Evolutionary conservation across 2,113 vertebrate genomes (phyloP), one percentile per base, ranked within the genome.

Genomic region (Lepisosteus oculatus): DNA sequence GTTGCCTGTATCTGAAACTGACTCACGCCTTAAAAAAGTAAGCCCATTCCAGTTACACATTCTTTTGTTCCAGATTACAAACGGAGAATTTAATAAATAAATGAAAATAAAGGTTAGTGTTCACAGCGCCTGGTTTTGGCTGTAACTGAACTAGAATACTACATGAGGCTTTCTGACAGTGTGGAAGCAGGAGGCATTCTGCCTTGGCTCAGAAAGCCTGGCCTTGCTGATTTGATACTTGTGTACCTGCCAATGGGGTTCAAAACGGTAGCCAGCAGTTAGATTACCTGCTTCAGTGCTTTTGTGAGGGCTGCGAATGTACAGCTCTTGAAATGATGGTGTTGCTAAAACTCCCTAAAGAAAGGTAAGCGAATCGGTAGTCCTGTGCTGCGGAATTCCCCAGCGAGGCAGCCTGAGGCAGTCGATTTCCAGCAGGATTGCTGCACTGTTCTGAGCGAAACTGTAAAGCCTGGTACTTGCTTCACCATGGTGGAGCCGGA

Each of bases 401-500:
- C 11, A 15, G 11, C 43, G 43, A 8, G 8, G 5, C 6, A 17
- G 55, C 65, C 8, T 44, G 42, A 61, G 43, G 57, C 54, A 55
- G 51, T 5, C 12, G 5, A 29, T 29, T 8, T 17, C 51, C 51
- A 41, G 47, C 57, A 42, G 62, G 62, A 15, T 29, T 42, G 62
- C 42, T n/a, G 29, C 29, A 11, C 42, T 43, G 6, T 65, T 29
- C n/a, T 65, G 73, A 55, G 17, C 47, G 17, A 9, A 55, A n/a
- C 44, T 55, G 15, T 63, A 29, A 76, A 72, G 76, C 62, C 62
- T 3, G 17, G 29, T 77, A 55, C 76, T 78, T 80, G 79, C 80
- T 80, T 69, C 62, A 64, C 65, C 74, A 69, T 79, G 77, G 54
- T 43, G 17, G 17, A 42, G 42, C 14, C 61, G 43, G 68, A 70